phyloP scores from a whole-genome alignment of 2,797 vertebrate species.

The Bufotes viridis region DNA sequence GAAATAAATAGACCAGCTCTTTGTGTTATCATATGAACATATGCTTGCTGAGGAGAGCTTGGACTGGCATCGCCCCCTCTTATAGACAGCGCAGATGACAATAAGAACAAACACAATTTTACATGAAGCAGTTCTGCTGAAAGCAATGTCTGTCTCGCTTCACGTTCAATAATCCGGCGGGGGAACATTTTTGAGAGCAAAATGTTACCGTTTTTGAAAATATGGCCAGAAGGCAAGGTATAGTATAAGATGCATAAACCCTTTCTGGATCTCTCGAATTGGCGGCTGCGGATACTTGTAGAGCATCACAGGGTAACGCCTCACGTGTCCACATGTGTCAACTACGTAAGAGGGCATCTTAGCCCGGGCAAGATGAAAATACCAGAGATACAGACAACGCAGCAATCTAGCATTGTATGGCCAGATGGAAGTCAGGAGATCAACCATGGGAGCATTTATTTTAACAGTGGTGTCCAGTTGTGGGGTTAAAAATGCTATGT shows the following conservation, averaged over 20 bases:
- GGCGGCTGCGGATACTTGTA: too few relatives aligned
- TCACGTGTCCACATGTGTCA: too few relatives aligned
- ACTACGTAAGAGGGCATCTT: too few relatives aligned
- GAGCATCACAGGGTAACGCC: too few relatives aligned
- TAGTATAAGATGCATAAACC: neutral
- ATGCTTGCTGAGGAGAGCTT: conserved; percentile 30
- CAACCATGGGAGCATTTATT: too few relatives aligned
- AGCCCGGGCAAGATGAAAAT: too few relatives aligned
- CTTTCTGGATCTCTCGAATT: neutral
- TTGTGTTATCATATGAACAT: conserved; percentile 34
- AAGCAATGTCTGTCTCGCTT: conserved; percentile 29
- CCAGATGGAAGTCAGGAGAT: too few relatives aligned
- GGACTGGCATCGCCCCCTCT: conserved; percentile 23
- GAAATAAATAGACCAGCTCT: conserved; percentile 27
- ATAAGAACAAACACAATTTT: conserved; percentile 37
- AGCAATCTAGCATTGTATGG: too few relatives aligned
- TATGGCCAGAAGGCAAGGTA: neutral
- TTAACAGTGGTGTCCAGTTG: too few relatives aligned
- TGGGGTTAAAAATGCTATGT: too few relatives aligned
- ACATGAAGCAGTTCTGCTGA: conserved; percentile 17
- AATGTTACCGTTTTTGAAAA: neutral
- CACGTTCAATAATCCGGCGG: neutral
- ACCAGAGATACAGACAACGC: too few relatives aligned
- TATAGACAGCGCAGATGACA: conserved; percentile 30
- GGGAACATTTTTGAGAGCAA: neutral